Evolutionary conservation across 2,113 vertebrate species (phyloP).

Genomic region (Stigmatopora nigra): DNA sequence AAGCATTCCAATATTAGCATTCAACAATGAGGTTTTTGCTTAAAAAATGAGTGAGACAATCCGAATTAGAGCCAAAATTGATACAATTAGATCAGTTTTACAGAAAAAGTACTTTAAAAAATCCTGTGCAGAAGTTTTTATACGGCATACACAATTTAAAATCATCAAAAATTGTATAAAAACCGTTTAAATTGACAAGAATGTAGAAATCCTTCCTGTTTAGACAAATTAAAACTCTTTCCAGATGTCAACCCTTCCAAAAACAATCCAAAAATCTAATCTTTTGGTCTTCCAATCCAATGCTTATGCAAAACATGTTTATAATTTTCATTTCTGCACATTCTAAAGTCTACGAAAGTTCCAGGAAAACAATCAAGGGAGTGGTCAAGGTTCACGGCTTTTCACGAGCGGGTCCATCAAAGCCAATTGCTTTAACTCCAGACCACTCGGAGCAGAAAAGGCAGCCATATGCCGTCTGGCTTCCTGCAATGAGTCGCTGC

Average conservation of each 20-base stretch:
- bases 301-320: constrained; percentile 3
- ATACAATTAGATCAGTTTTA: too few species aligned
- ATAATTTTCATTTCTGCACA: constrained; percentile 28
- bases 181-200: too few species aligned
- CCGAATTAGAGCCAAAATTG: too few species aligned
- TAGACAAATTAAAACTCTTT: too few species aligned
- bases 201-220: constrained; percentile 1
- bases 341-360: constrained; percentile 9
- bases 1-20: too few species aligned
- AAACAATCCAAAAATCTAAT: neutral
- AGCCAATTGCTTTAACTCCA: neutral
- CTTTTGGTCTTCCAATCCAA: neutral
- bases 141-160: too few species aligned
- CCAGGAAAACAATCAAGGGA: constrained; percentile 18
- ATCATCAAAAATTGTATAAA: too few species aligned
- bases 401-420: neutral
- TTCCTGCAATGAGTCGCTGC: constrained; percentile 8
- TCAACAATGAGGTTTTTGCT: too few species aligned
- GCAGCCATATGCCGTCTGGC: constrained; percentile 1
- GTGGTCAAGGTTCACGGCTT: constrained; percentile 4
- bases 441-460: constrained; percentile 1
- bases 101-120: too few species aligned
- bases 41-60: too few species aligned
- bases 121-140: too few species aligned
- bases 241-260: neutral